These are phyloP conservation scores for Jacana jacana DNA, from an alignment of 2,113 vertebrate species.

Conservation along the genomic window DNA sequence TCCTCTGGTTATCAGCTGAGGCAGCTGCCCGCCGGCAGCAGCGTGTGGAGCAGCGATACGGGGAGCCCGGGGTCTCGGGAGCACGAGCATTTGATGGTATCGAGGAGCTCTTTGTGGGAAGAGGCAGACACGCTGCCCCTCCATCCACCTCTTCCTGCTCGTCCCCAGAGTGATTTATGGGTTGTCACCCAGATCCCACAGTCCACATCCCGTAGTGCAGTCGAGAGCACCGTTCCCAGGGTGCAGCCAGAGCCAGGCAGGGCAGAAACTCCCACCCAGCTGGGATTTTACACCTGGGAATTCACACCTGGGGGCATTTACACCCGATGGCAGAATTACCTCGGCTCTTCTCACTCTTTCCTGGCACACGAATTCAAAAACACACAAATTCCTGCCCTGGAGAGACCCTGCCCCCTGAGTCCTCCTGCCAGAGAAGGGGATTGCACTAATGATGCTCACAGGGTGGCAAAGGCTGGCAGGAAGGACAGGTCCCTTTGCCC, in stretches of 20 bases:
- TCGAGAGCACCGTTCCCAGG: background rate
- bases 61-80: background rate
- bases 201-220: accelerated
- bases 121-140: background rate
- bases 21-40: background rate
- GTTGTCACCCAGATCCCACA: background rate
- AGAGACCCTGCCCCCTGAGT: background rate
- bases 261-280: background rate
- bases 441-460: background rate
- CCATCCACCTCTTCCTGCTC: background rate
- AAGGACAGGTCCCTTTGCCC: background rate
- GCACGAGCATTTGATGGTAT: background rate
- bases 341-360: background rate
- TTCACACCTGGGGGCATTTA: background rate
- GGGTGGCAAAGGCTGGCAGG: background rate
- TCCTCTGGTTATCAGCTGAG: background rate
- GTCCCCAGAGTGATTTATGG: background rate
- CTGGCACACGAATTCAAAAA: background rate
- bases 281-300: too few relatives aligned
- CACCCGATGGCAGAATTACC: background rate
- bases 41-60: background rate
- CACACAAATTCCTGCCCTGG: background rate
- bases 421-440: background rate
- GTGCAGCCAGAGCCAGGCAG: background rate
- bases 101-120: background rate